Conservation (phyloP, 2,113 vertebrate species). For the Syngnathus scovelli region DNA sequence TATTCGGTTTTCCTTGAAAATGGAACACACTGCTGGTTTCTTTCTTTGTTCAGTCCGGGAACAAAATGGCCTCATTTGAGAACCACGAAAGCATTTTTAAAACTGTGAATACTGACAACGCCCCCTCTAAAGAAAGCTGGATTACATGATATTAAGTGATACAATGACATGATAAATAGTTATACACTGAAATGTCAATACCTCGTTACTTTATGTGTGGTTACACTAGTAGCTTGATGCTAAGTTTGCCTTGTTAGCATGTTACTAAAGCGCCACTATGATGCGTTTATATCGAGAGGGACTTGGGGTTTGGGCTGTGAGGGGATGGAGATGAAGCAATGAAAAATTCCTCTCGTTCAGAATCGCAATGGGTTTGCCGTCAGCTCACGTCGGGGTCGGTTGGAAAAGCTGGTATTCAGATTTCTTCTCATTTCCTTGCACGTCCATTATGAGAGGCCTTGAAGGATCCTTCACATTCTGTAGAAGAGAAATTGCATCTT, state of each 20-base stretch:
- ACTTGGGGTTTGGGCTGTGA: constrained; percentile 14
- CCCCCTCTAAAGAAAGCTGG: constrained; percentile 50
- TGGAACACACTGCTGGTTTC: not conserved
- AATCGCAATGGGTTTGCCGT: constrained; percentile 24
- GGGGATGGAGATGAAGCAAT: constrained; percentile 26
- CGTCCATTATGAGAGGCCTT: constrained; percentile 11
- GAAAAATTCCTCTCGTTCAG: constrained; percentile 36
- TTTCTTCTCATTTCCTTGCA: constrained; percentile 9
- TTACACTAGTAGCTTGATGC: constrained; percentile 45
- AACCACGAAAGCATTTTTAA: not conserved
- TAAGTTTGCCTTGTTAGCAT: constrained; percentile 57
- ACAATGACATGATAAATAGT: constrained; percentile 63
- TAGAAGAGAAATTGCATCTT: not conserved
- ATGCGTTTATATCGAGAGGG: constrained; percentile 33
- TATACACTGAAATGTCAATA: constrained; percentile 55
- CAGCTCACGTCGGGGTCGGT: constrained; percentile 30
- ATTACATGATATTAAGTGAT: constrained; percentile 58
- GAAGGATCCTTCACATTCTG: constrained; percentile 58
- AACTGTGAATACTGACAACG: constrained; percentile 40
- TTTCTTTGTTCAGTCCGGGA: not conserved
- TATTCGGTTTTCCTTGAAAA: not conserved
- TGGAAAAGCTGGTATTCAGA: constrained; percentile 41
- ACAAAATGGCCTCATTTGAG: constrained; percentile 11
- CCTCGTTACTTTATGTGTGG: constrained; percentile 33
- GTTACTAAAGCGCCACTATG: constrained; percentile 60